phyloP scores from a whole-genome alignment of 2,113 vertebrate genomes.

The Nycticebus coucang region DNA sequence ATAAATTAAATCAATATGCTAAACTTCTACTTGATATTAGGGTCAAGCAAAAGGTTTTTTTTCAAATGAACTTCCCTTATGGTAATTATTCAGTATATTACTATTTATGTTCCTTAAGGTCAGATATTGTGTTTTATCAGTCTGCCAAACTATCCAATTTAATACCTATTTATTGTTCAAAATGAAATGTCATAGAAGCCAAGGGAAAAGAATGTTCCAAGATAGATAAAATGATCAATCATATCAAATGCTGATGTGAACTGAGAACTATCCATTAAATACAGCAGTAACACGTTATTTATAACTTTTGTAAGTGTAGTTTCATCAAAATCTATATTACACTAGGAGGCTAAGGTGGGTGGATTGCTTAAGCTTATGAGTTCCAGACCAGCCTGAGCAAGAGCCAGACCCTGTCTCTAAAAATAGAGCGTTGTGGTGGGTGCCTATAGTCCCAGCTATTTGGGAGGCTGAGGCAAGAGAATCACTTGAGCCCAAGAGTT shows the following conservation, averaged over 20 bases:
- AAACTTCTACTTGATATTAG: slow-evolving; percentile 3
- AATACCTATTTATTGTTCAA: not conserved
- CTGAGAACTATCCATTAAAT: not conserved
- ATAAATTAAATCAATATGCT: not conserved
- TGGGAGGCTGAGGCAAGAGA: no score
- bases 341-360: not conserved
- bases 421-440: no score
- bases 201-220: not conserved
- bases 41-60: not conserved
- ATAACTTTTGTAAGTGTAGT: slow-evolving; percentile 38
- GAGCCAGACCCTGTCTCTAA: no score
- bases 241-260: not conserved
- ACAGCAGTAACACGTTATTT: not conserved
- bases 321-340: slow-evolving; percentile 4
- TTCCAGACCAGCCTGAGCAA: no score
- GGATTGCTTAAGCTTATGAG: no score
- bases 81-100: not conserved
- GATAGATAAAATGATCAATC: not conserved
- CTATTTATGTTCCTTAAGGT: not conserved
- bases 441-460: no score
- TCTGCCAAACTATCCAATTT: not conserved
- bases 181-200: not conserved
- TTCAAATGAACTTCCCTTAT: not conserved
- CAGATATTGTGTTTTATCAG: not conserved
- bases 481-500: no score